Evolutionary conservation across 1,140 invertebrate genomes (phyloP), one percentile per base, ranked within the genome.

Genomic region (Diorhabda carinulata): DNA sequence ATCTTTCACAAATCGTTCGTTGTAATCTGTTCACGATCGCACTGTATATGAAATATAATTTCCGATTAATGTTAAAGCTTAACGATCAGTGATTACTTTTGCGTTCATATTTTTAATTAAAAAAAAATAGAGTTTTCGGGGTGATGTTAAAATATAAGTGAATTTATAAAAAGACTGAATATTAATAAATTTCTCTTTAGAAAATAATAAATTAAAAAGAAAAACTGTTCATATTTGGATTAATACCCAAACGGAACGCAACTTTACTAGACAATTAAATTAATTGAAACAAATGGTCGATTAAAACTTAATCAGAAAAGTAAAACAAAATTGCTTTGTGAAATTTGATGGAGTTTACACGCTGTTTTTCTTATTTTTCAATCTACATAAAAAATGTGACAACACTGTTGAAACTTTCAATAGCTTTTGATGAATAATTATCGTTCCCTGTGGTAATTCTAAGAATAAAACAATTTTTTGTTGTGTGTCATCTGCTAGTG

Each of bases 281-380:
- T 77, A 77, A 77, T 78, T 78, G 76, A 74, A 72, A 52, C 71
- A 72, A 78, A 77, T 78, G 75, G 75, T 73, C 76, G 74, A 76
- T 77, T 78, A 77, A 77, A 76, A 76, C 63, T 78, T 76, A 78
- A 76, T 76, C 74, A 73, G 72, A 73, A 52, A 52, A 52, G 47
- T 52, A 52, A 52, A 52, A 52, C n/a, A n/a, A n/a, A 52, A n/a
- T 52, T 52, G 47, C n/a, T 52, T 52, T 52, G 47, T 52, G 47
- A 6, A 62, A 71, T 71, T 67, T 52, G 47, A 52, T 52, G 47
- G n/a, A n/a, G 47, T 70, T 64, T 25, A 25, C 25, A 25, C 25
- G 25, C 25, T 25, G 25, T 25, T 25, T 25, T 25, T 25, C 25
- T 25, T 25, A 25, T 25, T 25, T 25, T 25, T 25, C 25, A 25